These are phyloP conservation scores for Jacana jacana DNA, from an alignment of 2,113 vertebrate genomes.

Conservation along the genomic window DNA sequence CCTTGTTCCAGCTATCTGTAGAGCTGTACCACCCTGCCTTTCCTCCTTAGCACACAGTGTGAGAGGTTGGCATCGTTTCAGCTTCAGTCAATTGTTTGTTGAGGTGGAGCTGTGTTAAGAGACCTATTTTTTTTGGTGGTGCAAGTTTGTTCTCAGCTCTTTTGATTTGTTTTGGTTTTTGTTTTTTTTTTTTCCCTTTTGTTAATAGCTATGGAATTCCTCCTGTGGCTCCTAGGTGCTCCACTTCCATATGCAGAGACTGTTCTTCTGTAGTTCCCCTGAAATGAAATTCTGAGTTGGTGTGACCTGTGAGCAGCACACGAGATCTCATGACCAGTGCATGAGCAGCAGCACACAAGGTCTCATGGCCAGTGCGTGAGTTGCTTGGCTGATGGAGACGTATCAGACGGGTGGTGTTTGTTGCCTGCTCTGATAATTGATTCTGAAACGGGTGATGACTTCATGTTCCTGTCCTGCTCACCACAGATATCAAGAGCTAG, in stretches of 20 bases:
- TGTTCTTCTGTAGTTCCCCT: not conserved
- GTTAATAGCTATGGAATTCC: not conserved
- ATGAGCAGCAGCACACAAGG: fast-evolving
- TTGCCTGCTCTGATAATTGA: not conserved
- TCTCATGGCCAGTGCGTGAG: fast-evolving
- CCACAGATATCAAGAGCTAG: not conserved
- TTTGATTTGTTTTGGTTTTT: not conserved
- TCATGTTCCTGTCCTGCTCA: not conserved
- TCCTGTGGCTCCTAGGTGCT: not conserved
- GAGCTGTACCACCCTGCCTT: not conserved
- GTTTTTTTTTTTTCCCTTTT: not conserved
- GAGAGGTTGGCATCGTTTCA: conserved; percentile 20
- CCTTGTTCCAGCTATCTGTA: not conserved
- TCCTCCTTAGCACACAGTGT: not conserved
- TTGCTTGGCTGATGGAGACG: not conserved
- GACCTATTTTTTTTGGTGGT: not conserved
- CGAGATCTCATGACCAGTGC: fast-evolving
- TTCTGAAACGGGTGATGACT: conserved; percentile 22
- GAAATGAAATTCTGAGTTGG: not conserved
- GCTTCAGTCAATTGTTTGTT: not conserved
- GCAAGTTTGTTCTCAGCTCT: not conserved
- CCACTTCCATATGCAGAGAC: not conserved
- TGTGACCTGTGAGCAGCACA: not conserved
- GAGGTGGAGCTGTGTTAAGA: not conserved
- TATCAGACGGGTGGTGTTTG: not conserved